Evolutionary conservation across 2,797 vertebrate species (phyloP).

Genomic region (Sebastes goodei): DNA sequence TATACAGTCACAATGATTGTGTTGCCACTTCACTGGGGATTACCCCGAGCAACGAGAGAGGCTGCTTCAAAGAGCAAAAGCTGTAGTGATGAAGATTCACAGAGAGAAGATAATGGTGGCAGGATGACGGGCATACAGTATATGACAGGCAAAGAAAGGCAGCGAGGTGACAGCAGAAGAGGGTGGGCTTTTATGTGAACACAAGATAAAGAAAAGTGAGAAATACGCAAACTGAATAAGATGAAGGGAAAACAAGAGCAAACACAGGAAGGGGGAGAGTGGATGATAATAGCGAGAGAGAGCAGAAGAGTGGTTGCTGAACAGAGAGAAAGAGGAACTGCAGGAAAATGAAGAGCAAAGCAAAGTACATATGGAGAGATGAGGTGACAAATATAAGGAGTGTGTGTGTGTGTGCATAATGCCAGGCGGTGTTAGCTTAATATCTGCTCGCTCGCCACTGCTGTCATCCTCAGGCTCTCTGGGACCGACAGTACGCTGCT

Average conservation of each 20-base stretch:
- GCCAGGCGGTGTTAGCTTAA: slow-evolving; percentile 25
- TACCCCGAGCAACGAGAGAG: not conserved
- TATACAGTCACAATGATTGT: not conserved
- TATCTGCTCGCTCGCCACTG: slow-evolving; percentile 8
- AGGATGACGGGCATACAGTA: slow-evolving; percentile 35
- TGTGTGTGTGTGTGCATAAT: not conserved
- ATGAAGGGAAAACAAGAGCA: slow-evolving; percentile 27
- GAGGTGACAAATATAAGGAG: slow-evolving; percentile 2
- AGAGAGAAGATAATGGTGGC: slow-evolving; percentile 17
- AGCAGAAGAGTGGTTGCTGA: slow-evolving; percentile 1
- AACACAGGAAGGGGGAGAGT: not conserved
- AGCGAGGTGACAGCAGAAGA: slow-evolving; percentile 27
- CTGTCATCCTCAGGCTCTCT: slow-evolving; percentile 8
- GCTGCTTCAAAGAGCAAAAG: slow-evolving; percentile 12
- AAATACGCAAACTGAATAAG: slow-evolving; percentile 11
- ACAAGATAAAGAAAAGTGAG: slow-evolving; percentile 2
- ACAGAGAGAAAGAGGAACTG: not conserved
- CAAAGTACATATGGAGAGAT: not conserved
- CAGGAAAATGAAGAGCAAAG: not conserved
- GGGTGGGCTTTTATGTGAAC: slow-evolving; percentile 34
- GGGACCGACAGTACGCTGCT: not conserved
- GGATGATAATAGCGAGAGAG: slow-evolving; percentile 3
- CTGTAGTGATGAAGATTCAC: slow-evolving; percentile 24
- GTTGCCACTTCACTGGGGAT: not conserved
- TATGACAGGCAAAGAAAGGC: slow-evolving; percentile 36